Evolutionary conservation across 2,113 vertebrate species (phyloP).

Genomic region (Odobenus rosmarus): DNA sequence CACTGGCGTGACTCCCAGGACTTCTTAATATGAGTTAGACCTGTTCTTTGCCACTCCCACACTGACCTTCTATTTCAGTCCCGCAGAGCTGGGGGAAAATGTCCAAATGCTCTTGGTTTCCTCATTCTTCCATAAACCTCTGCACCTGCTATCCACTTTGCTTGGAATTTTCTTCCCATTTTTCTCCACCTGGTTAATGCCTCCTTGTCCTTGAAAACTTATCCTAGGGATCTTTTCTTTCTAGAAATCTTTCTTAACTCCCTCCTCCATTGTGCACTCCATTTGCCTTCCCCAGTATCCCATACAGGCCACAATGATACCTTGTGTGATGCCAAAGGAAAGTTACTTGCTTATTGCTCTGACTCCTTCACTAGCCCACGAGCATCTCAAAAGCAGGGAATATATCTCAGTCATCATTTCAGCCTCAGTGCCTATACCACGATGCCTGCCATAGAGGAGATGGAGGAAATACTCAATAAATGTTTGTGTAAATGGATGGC

Average conservation of each 20-base stretch:
- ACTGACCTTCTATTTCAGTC: neutral
- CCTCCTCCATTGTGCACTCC: neutral
- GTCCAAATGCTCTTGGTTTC: neutral
- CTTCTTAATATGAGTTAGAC: conserved; percentile 13
- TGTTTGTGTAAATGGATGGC: neutral
- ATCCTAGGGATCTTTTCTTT: neutral
- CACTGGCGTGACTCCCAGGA: neutral
- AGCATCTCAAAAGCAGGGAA: neutral
- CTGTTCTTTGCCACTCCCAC: neutral
- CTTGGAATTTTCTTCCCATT: neutral
- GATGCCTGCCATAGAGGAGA: neutral
- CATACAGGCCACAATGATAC: neutral
- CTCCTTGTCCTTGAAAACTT: neutral
- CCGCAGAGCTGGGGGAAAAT: neutral
- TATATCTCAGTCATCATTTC: neutral
- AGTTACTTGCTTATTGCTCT: neutral
- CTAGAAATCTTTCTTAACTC: neutral
- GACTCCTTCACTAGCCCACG: neutral
- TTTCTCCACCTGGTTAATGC: neutral
- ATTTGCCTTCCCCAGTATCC: neutral
- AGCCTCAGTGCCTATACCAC: neutral
- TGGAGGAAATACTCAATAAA: neutral
- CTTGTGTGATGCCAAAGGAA: no score
- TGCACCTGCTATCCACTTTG: neutral
- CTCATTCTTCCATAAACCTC: neutral